Conservation (phyloP, 2,888 invertebrate genomes). For the Bruchidius siliquastri region DNA sequence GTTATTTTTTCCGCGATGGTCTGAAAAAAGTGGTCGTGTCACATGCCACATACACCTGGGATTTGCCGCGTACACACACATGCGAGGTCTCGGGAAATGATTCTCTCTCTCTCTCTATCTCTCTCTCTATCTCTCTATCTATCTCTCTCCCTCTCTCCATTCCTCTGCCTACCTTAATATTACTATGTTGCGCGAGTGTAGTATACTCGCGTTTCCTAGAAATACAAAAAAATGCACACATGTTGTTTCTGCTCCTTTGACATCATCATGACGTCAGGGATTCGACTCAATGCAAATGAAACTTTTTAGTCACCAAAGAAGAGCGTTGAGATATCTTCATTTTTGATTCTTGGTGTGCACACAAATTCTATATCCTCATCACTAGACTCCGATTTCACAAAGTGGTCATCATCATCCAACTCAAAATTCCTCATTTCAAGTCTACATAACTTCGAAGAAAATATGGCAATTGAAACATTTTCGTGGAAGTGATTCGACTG, state of each 20-base stretch:
- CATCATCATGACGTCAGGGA: not conserved
- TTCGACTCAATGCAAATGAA: not conserved
- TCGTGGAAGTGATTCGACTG: no score
- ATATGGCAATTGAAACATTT: no score
- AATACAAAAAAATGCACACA: not conserved
- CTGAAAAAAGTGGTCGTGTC: not conserved
- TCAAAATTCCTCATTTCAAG: no score
- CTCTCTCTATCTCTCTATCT: not conserved
- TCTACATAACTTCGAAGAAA: no score
- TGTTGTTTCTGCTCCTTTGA: not conserved
- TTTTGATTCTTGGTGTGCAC: no score
- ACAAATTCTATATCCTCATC: no score
- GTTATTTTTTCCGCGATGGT: slow-evolving; percentile 1
- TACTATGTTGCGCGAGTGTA: not conserved
- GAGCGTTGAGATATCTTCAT: no score
- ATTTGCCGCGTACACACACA: not conserved
- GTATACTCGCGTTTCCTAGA: not conserved
- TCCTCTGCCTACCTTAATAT: not conserved
- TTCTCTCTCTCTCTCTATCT: not conserved
- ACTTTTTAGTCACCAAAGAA: not conserved
- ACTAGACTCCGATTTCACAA: no score
- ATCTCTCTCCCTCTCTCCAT: no score
- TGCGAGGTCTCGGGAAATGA: not conserved
- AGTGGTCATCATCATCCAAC: no score
- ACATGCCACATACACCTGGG: slow-evolving; percentile 3